Evolutionary conservation across 2,888 invertebrate genomes (phyloP), one percentile per base, ranked within the genome.

Genomic region (Listrodromus nycthemerus): DNA sequence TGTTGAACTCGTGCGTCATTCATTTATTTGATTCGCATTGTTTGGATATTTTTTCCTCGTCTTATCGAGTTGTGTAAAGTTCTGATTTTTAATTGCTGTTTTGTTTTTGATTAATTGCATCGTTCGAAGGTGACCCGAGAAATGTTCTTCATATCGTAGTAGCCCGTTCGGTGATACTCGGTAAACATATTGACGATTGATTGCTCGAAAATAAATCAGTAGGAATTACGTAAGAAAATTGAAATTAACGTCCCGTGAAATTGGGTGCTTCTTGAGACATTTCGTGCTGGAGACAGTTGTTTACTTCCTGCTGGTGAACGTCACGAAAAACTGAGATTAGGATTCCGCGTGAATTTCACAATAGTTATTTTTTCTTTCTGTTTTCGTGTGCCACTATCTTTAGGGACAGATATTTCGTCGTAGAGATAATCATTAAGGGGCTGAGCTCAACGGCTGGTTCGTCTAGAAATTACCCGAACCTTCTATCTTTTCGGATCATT

Each of bases 321-420:
- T 21, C 21, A 52, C 3, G n/a, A 21, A 21, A 52, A 52, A 4
- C n/a, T 19, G 21, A 21, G 52, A 52, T 52, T 21, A 21, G 8
- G 1, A 2, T 21, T 24, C 24, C 21, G 10, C 55, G 24, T 24
- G 41, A 16, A 27, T 61, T 48, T 27, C 19, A 27, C 41, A 8
- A 61, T 27, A 27, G 21, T 5, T n/a, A n/a, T 71, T 45, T 24
- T 5, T 71, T 55, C 13, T 50, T 67, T 48, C 8, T 33, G 8
- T 16, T 67, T 21, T 48, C 10, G 24, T 16, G 13, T 50, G n/a
- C 21, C 50, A 21, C 6, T 33, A 30, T 33, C n/a, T 33, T 19
- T 30, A 2, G 63, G 21, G 16, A n/a, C 48, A 21, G 55, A 55
- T 50, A 3, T 10, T 6, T 75, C 75, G 65, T 41, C 75, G 37